Conservation (phyloP, 2,888 invertebrate genomes). For the Phorcus lineatus region DNA sequence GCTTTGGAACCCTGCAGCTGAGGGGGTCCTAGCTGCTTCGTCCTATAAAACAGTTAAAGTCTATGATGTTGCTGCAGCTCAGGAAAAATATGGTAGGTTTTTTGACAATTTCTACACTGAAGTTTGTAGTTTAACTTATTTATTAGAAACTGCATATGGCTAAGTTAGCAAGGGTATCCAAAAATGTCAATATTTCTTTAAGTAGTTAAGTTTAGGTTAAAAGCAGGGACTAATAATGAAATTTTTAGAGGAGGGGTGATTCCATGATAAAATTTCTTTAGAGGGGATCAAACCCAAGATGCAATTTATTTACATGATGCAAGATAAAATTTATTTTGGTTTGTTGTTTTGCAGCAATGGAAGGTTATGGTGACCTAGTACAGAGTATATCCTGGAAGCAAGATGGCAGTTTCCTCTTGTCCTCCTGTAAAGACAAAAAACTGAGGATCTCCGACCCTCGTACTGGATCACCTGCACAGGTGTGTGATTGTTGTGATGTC, state of each 20-base stretch:
- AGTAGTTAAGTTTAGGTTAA: no score
- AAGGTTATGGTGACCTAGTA: slow-evolving; percentile 88
- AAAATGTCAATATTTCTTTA: no score
- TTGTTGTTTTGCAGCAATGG: slow-evolving; percentile 78
- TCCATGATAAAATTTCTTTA: no score
- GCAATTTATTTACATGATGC: no score
- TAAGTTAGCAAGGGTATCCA: no score
- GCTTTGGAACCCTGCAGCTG: slow-evolving; percentile 92
- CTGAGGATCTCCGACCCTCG: slow-evolving; percentile 75
- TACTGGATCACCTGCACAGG: slow-evolving; percentile 53
- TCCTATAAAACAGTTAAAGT: slow-evolving; percentile 88
- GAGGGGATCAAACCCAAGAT: no score
- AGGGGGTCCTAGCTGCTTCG: slow-evolving; percentile 90
- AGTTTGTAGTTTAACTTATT: no score
- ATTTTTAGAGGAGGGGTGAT: no score
- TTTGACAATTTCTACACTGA: no score
- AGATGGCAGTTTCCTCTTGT: slow-evolving; percentile 87
- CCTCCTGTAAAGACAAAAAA: slow-evolving; percentile 78
- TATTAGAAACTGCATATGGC: no score
- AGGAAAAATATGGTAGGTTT: slow-evolving; percentile 53
- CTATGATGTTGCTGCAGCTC: slow-evolving; percentile 83
- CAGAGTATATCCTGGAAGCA: slow-evolving; percentile 93
- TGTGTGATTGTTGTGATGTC: slow-evolving; percentile 23
- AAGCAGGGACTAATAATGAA: no score
- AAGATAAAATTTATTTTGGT: neutral